Evolutionary conservation across 2,113 vertebrate genomes (phyloP).

Genomic region (Murina feae): DNA sequence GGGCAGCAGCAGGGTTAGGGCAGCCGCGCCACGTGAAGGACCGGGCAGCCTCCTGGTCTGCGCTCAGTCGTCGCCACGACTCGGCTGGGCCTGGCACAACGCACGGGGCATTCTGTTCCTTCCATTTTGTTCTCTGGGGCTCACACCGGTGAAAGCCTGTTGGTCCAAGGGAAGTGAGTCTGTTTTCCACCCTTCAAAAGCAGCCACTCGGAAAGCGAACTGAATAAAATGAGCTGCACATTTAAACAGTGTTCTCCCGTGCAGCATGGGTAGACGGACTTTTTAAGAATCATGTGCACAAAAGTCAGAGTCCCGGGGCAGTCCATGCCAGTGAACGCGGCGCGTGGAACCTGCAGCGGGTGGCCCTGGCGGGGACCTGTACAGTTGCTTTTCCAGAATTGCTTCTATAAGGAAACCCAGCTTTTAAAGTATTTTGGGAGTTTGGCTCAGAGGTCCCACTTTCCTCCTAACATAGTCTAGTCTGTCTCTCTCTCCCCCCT

Average conservation of each 20-base stretch:
- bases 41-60: accelerated
- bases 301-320: no score
- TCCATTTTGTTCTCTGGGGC: neutral
- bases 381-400: neutral
- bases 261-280: neutral
- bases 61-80: accelerated
- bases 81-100: neutral
- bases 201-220: neutral
- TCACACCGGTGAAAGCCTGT: accelerated
- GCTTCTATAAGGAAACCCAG: neutral
- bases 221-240: neutral
- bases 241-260: neutral
- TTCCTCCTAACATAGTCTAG: neutral
- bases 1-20: accelerated
- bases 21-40: accelerated
- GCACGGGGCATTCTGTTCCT: neutral
- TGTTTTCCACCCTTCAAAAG: neutral
- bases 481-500: neutral
- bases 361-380: neutral
- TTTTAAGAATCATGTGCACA: neutral
- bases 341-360: accelerated
- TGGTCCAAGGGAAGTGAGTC: neutral
- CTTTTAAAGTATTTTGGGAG: neutral
- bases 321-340: accelerated
- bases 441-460: neutral